Evolutionary conservation across 2,113 vertebrate genomes (phyloP).

Genomic region (Halcyon malimbica): DNA sequence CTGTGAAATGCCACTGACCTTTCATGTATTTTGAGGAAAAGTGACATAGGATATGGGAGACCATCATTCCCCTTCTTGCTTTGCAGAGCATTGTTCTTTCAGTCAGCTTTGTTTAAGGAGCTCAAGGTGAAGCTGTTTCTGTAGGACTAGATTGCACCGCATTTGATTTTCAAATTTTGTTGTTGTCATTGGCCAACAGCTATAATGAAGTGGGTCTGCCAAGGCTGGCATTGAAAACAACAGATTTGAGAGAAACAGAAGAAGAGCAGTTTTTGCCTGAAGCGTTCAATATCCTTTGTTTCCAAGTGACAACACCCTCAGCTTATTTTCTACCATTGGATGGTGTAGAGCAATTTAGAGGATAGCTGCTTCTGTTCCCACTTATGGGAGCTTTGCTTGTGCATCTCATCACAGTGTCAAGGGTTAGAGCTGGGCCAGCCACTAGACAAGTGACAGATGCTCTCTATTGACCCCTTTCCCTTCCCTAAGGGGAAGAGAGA

Average conservation of each 20-base stretch:
- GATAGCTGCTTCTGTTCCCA: background rate
- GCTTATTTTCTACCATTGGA: background rate
- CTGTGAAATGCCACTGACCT: background rate
- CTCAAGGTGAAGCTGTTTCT: background rate
- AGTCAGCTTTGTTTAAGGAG: background rate
- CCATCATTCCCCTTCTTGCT: background rate
- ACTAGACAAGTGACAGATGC: background rate
- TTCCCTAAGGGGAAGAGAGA: background rate
- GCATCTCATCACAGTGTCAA: background rate
- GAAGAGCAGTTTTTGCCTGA: background rate
- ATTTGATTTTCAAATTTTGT: background rate
- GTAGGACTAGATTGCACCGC: background rate
- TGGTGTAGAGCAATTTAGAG: background rate
- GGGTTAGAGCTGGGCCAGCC: background rate
- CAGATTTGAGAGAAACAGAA: background rate
- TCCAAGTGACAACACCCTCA: background rate
- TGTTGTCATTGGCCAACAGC: background rate
- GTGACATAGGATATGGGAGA: background rate
- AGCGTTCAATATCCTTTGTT: background rate
- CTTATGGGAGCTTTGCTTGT: rapidly evolving
- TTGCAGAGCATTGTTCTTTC: background rate
- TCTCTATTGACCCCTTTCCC: background rate
- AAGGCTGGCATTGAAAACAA: background rate
- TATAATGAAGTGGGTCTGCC: background rate
- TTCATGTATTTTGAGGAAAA: background rate